Evolutionary conservation across 2,113 vertebrate genomes (phyloP), one percentile per base, ranked within the genome.

Genomic region (Oxyruncus cristatus): DNA sequence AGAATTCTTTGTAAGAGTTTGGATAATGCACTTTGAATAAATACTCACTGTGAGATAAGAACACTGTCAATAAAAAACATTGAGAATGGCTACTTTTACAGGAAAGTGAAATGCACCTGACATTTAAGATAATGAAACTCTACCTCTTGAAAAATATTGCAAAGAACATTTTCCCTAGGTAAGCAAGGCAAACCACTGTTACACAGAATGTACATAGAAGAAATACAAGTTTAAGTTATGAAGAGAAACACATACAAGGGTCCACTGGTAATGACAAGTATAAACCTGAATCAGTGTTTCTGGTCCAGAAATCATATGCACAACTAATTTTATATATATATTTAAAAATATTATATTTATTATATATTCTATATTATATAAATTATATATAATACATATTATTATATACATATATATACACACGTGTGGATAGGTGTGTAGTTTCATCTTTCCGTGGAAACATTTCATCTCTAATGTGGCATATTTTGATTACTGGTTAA

Each of bases 341-440:
- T 41, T 41, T 41, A 41, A 41, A 41, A 10, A 41, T 41, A 41
- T 12, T 41, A 12, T 41, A 41, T 41, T 41, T 46, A 46, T 46
- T 21, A 46, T 46, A 46, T 21, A 58, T 10, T 13, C 9, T 41
- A 41, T 41, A 41, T 49, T 47, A 59, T 17, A 52, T 33, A 12
- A 32, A 11, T 55, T 42, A 42, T 42, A 42, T 14, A 42, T 42
- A 42, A n/a, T n/a, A 42, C 41, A 17, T 12, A 39, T 3, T 8
- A 27, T 8, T 14, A 4, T 20, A 17, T n/a, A 50, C 6, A 50
- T 14, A 41, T 41, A 41, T 12, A 41, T 12, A 41, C 39, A 58
- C 20, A 59, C 4, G 15, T 11, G n/a, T 3, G 11, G 6, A 3
- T 16, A 4, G 9, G 3, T 50, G 4, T 5, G 12, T 3, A 65